Conservation (phyloP, 2,888 invertebrate genomes). For the Mimumesa dahlbomi region DNA sequence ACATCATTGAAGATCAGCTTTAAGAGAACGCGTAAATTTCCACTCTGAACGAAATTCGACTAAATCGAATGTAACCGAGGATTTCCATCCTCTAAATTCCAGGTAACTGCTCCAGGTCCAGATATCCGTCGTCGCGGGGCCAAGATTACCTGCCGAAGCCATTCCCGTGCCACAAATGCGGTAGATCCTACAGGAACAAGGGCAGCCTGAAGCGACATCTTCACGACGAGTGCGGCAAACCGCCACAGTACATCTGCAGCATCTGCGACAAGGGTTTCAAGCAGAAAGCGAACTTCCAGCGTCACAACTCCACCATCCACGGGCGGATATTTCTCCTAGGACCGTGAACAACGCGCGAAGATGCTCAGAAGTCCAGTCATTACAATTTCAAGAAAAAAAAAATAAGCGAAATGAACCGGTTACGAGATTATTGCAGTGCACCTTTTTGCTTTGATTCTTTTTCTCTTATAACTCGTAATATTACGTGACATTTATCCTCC, state of each 20-base stretch:
- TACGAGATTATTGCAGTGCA: background rate
- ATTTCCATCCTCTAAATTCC: constrained; percentile 63
- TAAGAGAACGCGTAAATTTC: constrained; percentile 18
- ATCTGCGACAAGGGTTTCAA: constrained; percentile 87
- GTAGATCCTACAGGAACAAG: constrained; percentile 81
- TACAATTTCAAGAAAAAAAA: too few relatives aligned
- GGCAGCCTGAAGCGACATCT: constrained; percentile 89
- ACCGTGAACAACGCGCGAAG: constrained; percentile 4
- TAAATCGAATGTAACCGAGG: constrained; percentile 48
- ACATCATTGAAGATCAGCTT: constrained; percentile 38
- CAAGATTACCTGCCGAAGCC: constrained; percentile 57
- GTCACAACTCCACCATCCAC: constrained; percentile 75
- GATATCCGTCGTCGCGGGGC: constrained; percentile 13
- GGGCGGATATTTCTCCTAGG: constrained; percentile 32
- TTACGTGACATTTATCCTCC: constrained; percentile 19
- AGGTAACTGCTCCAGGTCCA: constrained; percentile 49
- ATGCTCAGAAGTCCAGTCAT: background rate
- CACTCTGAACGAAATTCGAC: background rate
- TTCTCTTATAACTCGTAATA: constrained; percentile 8
- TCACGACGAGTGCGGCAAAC: constrained; percentile 88
- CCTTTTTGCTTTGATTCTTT: constrained; percentile 8
- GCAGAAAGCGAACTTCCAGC: constrained; percentile 81
- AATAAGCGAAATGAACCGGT: background rate
- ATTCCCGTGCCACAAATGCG: constrained; percentile 72
- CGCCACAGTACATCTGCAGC: constrained; percentile 87